Evolutionary conservation across 1,140 invertebrate genomes (phyloP), one percentile per base, ranked within the genome.

Genomic region (Penaeus vannamei): DNA sequence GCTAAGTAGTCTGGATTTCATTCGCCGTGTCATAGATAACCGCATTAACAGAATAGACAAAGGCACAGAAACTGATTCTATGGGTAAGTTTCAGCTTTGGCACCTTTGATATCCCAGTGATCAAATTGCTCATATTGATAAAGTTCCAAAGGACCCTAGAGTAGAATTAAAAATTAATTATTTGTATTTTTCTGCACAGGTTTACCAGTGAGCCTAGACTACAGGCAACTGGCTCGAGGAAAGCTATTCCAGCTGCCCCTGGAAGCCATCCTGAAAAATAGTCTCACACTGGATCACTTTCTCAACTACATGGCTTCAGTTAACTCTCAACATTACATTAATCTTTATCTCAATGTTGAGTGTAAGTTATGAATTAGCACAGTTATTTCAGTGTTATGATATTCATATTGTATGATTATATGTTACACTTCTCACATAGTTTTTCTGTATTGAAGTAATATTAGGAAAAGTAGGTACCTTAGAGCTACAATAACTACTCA

Each of bases 301-400:
- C 96, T 97, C 92, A 96, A 97, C 93, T 97, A 95, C 92, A 96
- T 97, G 94, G 95, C 95, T 22, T 94, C 93, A 89, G 94, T 96
- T 89, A 95, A 95, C 85, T 95, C 95, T 26, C 96, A 97, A 92
- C 93, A 95, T 90, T 97, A 97, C 93, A 94, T 97, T 87, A 97
- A 96, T 92, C 97, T 97, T 92, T 97, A 97, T 92, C 93, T 97
- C 79, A 97, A 97, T 93, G 95, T 97, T 91, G 96, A 97, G 94
- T 95, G 94, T 94, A 92, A 92, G 87, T 90, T 23, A 80, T 62
- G 42, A 42, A 64, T 79, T 29, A 17, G 32, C 12, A 79, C 85
- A 26, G n/a, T 61, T 36, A 36, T 53, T 46, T 83, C 1, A 59
- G 22, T 17, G 32, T 87, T 79, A 42, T 64, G 69, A 69, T 26